These are phyloP conservation scores for Tetragnatha versicolor DNA, from an alignment of 1,140 invertebrate species.

Conservation along the genomic window DNA sequence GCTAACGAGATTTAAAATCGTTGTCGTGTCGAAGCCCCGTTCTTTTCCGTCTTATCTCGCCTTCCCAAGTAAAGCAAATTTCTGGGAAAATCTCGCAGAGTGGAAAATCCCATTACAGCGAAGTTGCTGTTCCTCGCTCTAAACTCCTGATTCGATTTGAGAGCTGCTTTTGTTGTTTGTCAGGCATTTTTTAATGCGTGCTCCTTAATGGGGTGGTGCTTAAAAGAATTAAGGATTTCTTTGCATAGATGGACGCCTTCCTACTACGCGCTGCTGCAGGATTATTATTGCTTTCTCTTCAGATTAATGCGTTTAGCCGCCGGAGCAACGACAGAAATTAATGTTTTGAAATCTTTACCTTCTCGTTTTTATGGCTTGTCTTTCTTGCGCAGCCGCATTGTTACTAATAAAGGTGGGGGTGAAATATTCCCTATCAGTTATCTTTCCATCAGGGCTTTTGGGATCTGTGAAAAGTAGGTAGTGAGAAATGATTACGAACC, in stretches of 20 bases:
- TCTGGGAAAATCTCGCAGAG: conserved; percentile 25
- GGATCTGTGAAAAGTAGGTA: too few relatives aligned
- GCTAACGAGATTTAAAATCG: conserved; percentile 45
- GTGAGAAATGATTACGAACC: too few relatives aligned
- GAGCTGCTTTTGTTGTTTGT: conserved; percentile 34
- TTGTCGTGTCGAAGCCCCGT: conserved; percentile 14
- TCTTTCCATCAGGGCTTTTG: too few relatives aligned
- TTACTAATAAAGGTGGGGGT: too few relatives aligned
- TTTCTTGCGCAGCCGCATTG: too few relatives aligned
- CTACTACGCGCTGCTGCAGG: too few relatives aligned
- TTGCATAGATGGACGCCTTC: conserved; percentile 21
- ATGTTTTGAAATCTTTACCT: too few relatives aligned
- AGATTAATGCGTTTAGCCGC: too few relatives aligned
- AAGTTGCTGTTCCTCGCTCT: conserved; percentile 29
- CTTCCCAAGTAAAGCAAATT: conserved; percentile 37
- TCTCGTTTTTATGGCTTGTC: too few relatives aligned
- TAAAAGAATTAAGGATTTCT: conserved; percentile 41
- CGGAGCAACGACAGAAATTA: too few relatives aligned
- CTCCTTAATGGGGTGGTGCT: conserved; percentile 24
- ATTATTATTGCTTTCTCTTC: too few relatives aligned
- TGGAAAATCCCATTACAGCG: conserved; percentile 39
- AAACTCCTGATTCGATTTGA: conserved; percentile 45
- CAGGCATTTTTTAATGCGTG: conserved; percentile 32
- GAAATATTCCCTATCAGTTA: too few relatives aligned
- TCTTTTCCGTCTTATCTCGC: conserved; percentile 40